Conservation (phyloP, 2,113 vertebrate species). For the Poicephalus gulielmi region DNA sequence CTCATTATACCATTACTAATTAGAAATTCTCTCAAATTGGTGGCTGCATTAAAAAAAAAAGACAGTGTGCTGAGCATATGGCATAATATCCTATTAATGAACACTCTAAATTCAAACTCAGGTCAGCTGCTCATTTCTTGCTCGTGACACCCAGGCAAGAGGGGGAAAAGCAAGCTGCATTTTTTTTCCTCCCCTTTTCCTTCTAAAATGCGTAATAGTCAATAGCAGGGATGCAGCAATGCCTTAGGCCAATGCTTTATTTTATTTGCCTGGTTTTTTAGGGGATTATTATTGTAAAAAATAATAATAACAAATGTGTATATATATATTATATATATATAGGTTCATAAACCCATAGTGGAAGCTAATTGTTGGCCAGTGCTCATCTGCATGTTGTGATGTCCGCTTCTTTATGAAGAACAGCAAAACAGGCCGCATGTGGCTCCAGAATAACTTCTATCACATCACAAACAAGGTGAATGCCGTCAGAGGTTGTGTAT, state of each 20-base stretch:
- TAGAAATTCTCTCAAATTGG: conserved; percentile 98
- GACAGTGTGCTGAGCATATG: conserved; percentile 97
- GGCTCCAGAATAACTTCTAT: accelerated
- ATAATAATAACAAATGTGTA: neutral
- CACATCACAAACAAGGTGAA: accelerated
- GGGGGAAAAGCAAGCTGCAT: conserved; percentile 76
- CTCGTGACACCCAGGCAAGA: conserved; percentile 88
- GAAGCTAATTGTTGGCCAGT: neutral
- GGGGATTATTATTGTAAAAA: neutral
- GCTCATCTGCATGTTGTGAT: neutral
- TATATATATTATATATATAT: neutral
- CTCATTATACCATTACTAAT: conserved; percentile 99
- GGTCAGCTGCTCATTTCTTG: conserved; percentile 95
- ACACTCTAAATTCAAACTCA: conserved; percentile 99
- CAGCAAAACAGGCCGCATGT: accelerated
- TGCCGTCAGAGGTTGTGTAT: accelerated
- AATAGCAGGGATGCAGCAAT: conserved; percentile 63
- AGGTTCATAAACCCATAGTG: neutral
- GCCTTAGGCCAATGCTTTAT: conserved; percentile 76
- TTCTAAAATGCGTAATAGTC: conserved; percentile 81
- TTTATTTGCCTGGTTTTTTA: conserved; percentile 77
- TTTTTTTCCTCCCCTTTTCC: neutral
- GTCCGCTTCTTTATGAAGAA: neutral
- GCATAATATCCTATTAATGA: conserved; percentile 99
- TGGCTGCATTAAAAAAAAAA: conserved; percentile 92